phyloP scores from a whole-genome alignment of 2,113 vertebrate species.

The Scartelaos histophorus region DNA sequence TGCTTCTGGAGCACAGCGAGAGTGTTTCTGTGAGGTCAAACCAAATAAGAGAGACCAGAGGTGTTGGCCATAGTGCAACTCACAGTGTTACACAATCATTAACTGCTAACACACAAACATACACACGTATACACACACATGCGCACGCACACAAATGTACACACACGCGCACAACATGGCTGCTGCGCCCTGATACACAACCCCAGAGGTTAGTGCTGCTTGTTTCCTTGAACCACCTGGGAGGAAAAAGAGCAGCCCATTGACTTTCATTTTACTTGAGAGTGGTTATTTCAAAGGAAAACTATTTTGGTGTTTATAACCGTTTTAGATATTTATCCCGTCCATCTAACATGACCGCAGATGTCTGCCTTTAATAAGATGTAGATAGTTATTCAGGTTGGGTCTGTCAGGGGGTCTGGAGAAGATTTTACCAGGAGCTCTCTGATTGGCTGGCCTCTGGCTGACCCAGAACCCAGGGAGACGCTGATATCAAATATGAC shows the following conservation, averaged over 20 bases:
- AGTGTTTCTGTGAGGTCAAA: constrained; percentile 68
- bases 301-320: constrained; percentile 23
- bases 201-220: constrained; percentile 54
- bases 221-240: constrained; percentile 63
- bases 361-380: constrained; percentile 67
- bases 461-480: constrained; percentile 55
- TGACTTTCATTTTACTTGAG: constrained; percentile 25
- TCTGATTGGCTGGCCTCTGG: constrained; percentile 62
- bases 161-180: not conserved
- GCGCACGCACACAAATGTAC: constrained; percentile 16
- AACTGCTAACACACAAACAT: constrained; percentile 20
- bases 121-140: not conserved
- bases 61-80: constrained; percentile 59
- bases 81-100: constrained; percentile 52
- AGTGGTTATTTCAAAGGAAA: constrained; percentile 29
- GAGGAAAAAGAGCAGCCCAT: constrained; percentile 7
- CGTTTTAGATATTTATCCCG: constrained; percentile 34
- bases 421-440: constrained; percentile 47
- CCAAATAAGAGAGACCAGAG: constrained; percentile 64
- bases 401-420: constrained; percentile 72
- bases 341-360: constrained; percentile 51
- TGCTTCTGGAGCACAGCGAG: constrained; percentile 55
- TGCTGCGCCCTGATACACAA: constrained; percentile 56
- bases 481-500: constrained; percentile 44
- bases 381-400: constrained; percentile 56